phyloP scores from a whole-genome alignment of 2,888 invertebrate genomes.

The Oxytorus armatus region DNA sequence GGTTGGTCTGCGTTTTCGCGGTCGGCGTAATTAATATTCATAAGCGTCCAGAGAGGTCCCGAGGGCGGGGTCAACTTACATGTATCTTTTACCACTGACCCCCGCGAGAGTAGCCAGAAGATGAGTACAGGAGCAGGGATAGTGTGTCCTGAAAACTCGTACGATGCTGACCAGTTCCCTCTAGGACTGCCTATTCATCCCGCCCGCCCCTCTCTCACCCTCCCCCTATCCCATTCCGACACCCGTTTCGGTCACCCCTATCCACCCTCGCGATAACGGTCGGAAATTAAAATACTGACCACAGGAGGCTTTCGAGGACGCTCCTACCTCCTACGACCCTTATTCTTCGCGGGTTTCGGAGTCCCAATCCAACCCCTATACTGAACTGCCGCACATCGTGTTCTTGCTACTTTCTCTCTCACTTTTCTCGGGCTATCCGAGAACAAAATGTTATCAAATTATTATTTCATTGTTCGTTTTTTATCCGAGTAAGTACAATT shows the following conservation, averaged over 20 bases:
- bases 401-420: constrained; percentile 64
- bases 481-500: constrained; percentile 21
- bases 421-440: constrained; percentile 73
- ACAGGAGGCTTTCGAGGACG: constrained; percentile 74
- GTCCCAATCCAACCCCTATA: background rate
- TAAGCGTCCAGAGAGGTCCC: constrained; percentile 84
- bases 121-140: constrained; percentile 22
- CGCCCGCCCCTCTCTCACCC: constrained; percentile 29
- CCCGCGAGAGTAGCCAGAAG: constrained; percentile 65
- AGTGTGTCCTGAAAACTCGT: constrained; percentile 37
- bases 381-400: too few relatives aligned
- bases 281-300: constrained; percentile 83
- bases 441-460: too few relatives aligned
- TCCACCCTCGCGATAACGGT: constrained; percentile 79
- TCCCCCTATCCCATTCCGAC: constrained; percentile 23
- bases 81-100: constrained; percentile 84
- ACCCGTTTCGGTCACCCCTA: constrained; percentile 49
- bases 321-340: constrained; percentile 44
- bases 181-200: constrained; percentile 69
- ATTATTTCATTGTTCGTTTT: background rate
- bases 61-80: constrained; percentile 85
- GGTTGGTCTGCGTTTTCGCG: constrained; percentile 65
- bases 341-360: constrained; percentile 56
- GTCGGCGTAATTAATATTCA: constrained; percentile 83
- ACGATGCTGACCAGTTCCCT: constrained; percentile 68